Percentiles rank a stretch among this genome's conserved stretches.
phyloP scores from a whole-genome alignment of 1,140 invertebrate genomes.

The Goniozus legneri region DNA sequence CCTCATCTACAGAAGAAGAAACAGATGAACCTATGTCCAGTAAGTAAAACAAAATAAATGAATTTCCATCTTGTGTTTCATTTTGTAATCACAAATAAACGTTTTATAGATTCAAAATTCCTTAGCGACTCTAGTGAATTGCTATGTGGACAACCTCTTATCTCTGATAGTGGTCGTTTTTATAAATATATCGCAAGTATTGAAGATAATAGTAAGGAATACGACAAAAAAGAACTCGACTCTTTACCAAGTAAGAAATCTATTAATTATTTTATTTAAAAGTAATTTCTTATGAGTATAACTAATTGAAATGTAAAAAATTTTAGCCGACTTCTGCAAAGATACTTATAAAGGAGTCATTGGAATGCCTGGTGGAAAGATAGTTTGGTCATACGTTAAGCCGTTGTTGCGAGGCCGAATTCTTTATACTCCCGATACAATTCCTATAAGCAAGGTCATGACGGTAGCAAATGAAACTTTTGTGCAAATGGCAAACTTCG shows the following conservation, averaged over 20 bases:
- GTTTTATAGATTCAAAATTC: constrained; percentile 38
- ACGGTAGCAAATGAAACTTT: constrained; percentile 60
- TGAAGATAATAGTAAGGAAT: constrained; percentile 54
- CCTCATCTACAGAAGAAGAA: not conserved
- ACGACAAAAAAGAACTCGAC: constrained; percentile 53
- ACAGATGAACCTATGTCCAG: constrained; percentile 19
- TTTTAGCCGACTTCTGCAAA: constrained; percentile 61
- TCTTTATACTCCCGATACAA: constrained; percentile 58
- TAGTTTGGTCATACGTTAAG: constrained; percentile 66
- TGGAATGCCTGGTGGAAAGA: constrained; percentile 60
- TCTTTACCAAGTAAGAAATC: constrained; percentile 58
- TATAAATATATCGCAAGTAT: constrained; percentile 55
- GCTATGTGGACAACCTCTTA: constrained; percentile 60
- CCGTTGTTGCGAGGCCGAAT: constrained; percentile 64
- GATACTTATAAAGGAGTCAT: constrained; percentile 60
- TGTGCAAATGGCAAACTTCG: constrained; percentile 54
- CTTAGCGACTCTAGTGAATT: constrained; percentile 56
- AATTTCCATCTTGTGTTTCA: too few relatives aligned
- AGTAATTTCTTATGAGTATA: not conserved
- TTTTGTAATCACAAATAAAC: too few relatives aligned
- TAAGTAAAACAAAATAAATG: constrained; percentile 17
- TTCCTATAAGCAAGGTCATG: constrained; percentile 54
- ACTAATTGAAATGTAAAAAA: too few relatives aligned
- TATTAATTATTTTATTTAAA: not conserved
- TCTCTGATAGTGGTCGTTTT: constrained; percentile 45